A percentile compares a stretch with the other conserved stretches of the same genome.
Evolutionary conservation across 2,113 vertebrate species (phyloP).

Genomic region (Vidua chalybeata): DNA sequence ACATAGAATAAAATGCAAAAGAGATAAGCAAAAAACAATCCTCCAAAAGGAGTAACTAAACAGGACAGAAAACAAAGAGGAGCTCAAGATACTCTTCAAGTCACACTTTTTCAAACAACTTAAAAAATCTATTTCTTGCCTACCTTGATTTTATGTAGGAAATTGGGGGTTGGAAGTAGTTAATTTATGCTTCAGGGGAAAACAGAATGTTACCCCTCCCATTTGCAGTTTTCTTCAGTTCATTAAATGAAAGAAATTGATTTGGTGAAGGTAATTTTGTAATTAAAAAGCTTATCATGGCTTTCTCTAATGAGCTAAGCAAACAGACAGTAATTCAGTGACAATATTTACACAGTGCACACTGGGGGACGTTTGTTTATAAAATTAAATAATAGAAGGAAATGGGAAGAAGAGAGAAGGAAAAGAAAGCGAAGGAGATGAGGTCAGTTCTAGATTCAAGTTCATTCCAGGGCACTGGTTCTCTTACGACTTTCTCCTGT

Average conservation of each 20-base stretch:
- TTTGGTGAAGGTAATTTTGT: slow-evolving; percentile 80
- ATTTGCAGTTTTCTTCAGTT: slow-evolving; percentile 72
- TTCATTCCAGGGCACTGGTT: not conserved
- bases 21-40: not conserved
- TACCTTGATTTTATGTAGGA: not conserved
- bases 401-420: slow-evolving; percentile 5
- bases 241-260: slow-evolving; percentile 82
- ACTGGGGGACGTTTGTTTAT: slow-evolving; percentile 62
- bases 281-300: slow-evolving; percentile 86
- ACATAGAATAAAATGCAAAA: slow-evolving; percentile 1
- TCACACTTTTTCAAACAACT: not conserved
- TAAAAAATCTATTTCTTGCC: not conserved
- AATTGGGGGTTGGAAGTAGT: not conserved
- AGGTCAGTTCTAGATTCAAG: not conserved
- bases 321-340: slow-evolving; percentile 81
- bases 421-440: slow-evolving; percentile 22
- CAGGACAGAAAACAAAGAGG: not conserved
- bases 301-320: slow-evolving; percentile 79
- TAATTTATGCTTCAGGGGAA: slow-evolving; percentile 19
- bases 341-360: slow-evolving; percentile 77
- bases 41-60: not conserved
- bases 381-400: slow-evolving; percentile 74
- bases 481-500: not conserved
- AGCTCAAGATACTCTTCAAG: not conserved
- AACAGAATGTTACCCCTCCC: slow-evolving; percentile 41